Evolutionary conservation across 2,888 invertebrate genomes (phyloP).

Genomic region (Rugalucina vietnamica): DNA sequence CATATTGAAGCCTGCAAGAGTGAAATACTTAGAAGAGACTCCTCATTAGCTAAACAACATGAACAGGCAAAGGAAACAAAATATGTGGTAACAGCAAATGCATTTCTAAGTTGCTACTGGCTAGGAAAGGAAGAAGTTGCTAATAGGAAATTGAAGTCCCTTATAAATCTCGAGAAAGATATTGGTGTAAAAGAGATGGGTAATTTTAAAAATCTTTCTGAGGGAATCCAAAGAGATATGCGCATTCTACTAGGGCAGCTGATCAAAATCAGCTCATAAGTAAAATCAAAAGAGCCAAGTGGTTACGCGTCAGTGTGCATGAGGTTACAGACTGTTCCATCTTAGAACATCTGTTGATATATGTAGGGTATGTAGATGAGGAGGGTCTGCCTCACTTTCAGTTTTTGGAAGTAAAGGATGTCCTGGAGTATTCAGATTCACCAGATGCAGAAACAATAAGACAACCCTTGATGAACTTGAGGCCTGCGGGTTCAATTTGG

Average conservation of each 20-base stretch:
- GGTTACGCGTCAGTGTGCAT: conserved; percentile 32
- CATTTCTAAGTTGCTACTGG: conserved; percentile 40
- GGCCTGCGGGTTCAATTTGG: not conserved
- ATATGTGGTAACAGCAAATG: conserved; percentile 24
- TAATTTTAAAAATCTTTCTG: conserved; percentile 31
- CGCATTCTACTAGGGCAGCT: conserved; percentile 28
- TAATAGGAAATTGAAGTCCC: conserved; percentile 27
- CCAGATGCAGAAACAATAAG: conserved; percentile 13
- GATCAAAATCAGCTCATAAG: conserved; percentile 11
- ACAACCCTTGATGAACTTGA: not conserved
- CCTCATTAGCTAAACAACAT: conserved; percentile 13
- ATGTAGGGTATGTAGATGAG: conserved; percentile 7
- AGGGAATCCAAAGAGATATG: conserved; percentile 25
- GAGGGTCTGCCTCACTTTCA: not conserved
- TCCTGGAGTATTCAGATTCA: not conserved
- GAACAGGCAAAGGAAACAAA: conserved; percentile 23
- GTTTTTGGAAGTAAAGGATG: conserved; percentile 10
- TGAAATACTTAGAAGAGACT: conserved; percentile 23
- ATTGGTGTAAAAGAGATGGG: conserved; percentile 30
- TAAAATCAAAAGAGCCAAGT: conserved; percentile 8
- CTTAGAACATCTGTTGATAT: conserved; percentile 11
- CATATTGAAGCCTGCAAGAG: conserved; percentile 11
- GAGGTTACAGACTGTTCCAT: conserved; percentile 17
- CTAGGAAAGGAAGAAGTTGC: conserved; percentile 37
- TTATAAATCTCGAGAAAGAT: conserved; percentile 19